Evolutionary conservation across 35 echinoderm and acorn worm genomes (phyloP), one percentile per base, ranked within the genome.

Genomic region (Heliocidaris erythrogramma): DNA sequence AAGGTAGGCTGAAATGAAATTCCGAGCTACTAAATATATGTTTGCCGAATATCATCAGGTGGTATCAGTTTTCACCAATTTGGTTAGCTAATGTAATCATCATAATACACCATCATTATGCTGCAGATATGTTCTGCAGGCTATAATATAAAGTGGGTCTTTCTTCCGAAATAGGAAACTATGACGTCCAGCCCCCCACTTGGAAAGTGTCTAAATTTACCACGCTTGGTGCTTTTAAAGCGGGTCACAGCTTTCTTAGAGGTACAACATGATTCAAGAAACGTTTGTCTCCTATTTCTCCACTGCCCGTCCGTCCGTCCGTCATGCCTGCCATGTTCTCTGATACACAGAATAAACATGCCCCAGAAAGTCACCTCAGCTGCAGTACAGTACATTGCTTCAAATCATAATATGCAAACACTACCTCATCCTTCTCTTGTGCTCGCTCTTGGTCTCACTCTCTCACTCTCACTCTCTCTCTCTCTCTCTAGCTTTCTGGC

Each of bases 291-390:
- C 65, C 65, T 18, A 24, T 78, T 78, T 78, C 65, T n/a, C 27
- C 21, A 18, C 18, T 78, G 65, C 6, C 65, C 65, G 3, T 78
- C 65, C 27, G n/a, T n/a, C n/a, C n/a, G 65, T 17, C 65, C 65
- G 21, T 78, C 65, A 78, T 27, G 65, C 65, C 65, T 78, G 27
- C 65, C 65, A 78, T 78, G 52, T 56, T 9, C 52, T 56, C 14
- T 56, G 27, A n/a, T n/a, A 78, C 65, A 78, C 27, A 78, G 65
- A 78, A 78, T 78, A 78, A 78, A 78, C 65, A 78, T 78, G 65
- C 65, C 65, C 65, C 27, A 78, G 65, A 78, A 78, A 78, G 27
- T 78, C 27, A n/a, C 7, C 65, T 78, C 65, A 78, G 65, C 65
- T 78, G 65, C 21, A 7, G 5, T 21, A 18, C 24, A n/a, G 13